A percentile compares a stretch with the other conserved stretches of the same genome.
These are phyloP conservation scores for Stichopus horrens DNA, from an alignment of 53 echinoderm and acorn worm genomes.

Conservation along the genomic window DNA sequence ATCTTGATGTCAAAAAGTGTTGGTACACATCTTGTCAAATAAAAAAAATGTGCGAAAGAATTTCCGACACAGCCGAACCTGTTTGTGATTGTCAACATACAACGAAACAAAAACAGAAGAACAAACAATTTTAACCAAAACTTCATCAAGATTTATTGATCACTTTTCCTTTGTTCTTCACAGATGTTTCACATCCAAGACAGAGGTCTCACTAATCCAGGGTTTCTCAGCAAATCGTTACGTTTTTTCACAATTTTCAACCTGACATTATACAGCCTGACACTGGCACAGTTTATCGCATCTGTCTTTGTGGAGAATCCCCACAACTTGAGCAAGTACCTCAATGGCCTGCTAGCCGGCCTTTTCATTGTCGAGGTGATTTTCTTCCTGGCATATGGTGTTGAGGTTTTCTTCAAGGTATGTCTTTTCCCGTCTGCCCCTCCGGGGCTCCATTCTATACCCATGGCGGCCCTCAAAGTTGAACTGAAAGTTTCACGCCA, in stretches of 20 bases:
- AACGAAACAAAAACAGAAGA: no score
- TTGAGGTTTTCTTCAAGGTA: conserved; percentile 96
- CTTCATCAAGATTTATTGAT: no score
- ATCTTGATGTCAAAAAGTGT: no score
- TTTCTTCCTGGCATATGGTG: conserved; percentile 92
- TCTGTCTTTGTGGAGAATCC: conserved; percentile 66
- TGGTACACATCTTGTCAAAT: no score
- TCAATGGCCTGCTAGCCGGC: conserved; percentile 74
- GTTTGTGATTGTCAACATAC: no score
- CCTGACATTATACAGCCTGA: conserved; percentile 68
- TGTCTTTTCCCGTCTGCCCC: background rate
- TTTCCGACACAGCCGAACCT: no score
- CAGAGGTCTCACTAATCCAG: conserved; percentile 71
- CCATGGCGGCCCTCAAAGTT: background rate
- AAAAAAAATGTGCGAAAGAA: no score
- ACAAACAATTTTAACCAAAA: no score
- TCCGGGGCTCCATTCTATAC: background rate
- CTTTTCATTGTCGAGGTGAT: conserved; percentile 87
- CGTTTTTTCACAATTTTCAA: conserved; percentile 87
- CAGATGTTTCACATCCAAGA: conserved; percentile 92
- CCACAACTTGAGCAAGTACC: conserved; percentile 62
- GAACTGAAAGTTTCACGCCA: background rate
- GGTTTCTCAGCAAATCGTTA: conserved; percentile 88
- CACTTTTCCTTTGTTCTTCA: background rate
- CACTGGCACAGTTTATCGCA: conserved; percentile 74